Evolutionary conservation across 2,797 vertebrate species (phyloP), one percentile per base, ranked within the genome.

Genomic region (Sciurus carolinensis): DNA sequence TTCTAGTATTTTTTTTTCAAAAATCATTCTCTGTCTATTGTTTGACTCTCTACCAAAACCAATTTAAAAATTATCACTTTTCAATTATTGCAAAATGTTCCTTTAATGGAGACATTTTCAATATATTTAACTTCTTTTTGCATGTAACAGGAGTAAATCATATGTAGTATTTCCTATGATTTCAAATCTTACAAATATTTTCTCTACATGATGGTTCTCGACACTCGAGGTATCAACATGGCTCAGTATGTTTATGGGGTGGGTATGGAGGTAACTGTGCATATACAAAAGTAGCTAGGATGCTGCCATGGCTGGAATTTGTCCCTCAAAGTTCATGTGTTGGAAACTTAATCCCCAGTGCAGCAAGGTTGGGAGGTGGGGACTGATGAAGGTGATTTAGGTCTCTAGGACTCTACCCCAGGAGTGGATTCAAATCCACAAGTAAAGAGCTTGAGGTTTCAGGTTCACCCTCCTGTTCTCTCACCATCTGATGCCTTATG

Each of bases 51-150:
- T 85, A 42, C n/a, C n/a, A 73, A 42, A 93, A 77, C 12, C 69
- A 93, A 52, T 87, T 75, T 86, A 42, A 66, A 12, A 87, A 59
- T 69, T 77, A 90, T 95, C 52, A 90, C 2, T 59, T 90, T n/a
- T 81, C 76, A 84, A 87, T 83, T 91, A 59, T 59, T 84, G 26
- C 0, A 52, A 67, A 30, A 7, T 72, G 6, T 6, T 30, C 33
- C 66, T 69, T 59, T 30, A n/a, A 85, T 50, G 69, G 13, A 94
- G 87, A 24, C 33, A 17, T 33, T 33, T 67, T 62, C 18, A 20
- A 20, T n/a, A 64, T 7, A 18, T 47, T 87, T 62, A 77, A 59
- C 67, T 92, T 94, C 14, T 33, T 52, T 71, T 59, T 82, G 17
- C 77, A 33, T 50, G 3, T 47, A 67, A 75, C 4, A 86, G 42